A percentile compares a stretch with the other conserved stretches of the same genome.
Evolutionary conservation across 2,113 vertebrate species (phyloP).

Genomic region (Corythaeola cristata): DNA sequence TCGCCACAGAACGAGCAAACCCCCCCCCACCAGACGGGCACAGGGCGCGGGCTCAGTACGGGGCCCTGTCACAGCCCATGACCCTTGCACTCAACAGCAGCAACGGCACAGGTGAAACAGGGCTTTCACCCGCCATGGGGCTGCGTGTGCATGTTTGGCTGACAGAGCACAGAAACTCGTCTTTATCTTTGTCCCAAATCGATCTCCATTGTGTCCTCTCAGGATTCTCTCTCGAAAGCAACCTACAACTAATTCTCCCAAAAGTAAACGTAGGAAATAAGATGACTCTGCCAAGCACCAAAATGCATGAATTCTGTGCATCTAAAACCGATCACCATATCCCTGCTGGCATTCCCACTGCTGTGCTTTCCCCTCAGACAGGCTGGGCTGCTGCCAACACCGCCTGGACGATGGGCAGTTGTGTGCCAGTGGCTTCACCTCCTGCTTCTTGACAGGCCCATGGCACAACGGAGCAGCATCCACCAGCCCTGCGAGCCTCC

Average conservation of each 20-base stretch:
- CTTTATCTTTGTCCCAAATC: not conserved
- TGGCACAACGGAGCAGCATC: fast-evolving
- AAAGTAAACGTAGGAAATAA: not conserved
- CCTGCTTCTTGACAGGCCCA: not conserved
- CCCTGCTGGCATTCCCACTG: not conserved
- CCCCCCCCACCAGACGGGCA: not conserved
- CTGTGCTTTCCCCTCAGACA: not conserved
- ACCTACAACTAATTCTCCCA: not conserved
- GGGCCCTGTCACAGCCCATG: not conserved
- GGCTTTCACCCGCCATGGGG: not conserved
- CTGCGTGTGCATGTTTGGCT: not conserved
- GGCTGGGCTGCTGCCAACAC: not conserved
- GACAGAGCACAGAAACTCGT: not conserved
- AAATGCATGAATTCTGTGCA: not conserved
- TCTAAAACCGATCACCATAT: fast-evolving
- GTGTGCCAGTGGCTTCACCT: not conserved
- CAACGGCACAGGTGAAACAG: fast-evolving
- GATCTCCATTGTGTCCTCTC: not conserved
- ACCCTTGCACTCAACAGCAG: not conserved
- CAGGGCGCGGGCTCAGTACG: not conserved
- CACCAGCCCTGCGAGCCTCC: not conserved
- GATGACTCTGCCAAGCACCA: not conserved
- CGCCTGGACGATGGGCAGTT: not conserved
- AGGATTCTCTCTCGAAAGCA: not conserved
- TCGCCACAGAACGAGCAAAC: not conserved